Evolutionary conservation across 2,113 vertebrate species (phyloP).

Genomic region (Pterocles burchelli): DNA sequence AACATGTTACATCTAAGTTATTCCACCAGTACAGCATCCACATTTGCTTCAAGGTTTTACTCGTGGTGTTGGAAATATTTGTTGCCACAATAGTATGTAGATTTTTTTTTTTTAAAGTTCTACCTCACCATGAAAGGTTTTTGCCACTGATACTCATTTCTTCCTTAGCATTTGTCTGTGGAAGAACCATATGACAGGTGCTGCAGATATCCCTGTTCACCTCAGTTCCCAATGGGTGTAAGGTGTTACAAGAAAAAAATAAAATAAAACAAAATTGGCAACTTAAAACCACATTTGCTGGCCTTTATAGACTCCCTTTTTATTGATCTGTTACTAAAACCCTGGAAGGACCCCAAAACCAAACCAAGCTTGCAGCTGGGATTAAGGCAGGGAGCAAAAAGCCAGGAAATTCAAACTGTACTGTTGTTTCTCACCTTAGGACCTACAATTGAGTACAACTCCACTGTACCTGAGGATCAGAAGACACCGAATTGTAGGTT

Average conservation of each 20-base stretch:
- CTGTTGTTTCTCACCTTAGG: background rate
- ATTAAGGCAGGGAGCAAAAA: background rate
- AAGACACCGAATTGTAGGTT: background rate
- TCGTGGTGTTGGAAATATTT: too few relatives aligned
- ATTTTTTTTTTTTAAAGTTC: background rate
- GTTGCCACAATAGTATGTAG: background rate
- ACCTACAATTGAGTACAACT: background rate
- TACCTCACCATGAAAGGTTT: background rate
- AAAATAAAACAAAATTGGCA: background rate
- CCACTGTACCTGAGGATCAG: background rate
- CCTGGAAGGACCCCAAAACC: background rate
- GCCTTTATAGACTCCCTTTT: background rate
- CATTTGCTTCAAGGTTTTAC: background rate
- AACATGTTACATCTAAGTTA: background rate
- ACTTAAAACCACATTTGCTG: background rate
- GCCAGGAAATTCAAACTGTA: background rate
- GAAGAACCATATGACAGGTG: fast-evolving
- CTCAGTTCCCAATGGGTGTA: background rate
- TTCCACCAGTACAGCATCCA: background rate
- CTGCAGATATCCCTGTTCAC: background rate
- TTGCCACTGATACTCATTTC: background rate
- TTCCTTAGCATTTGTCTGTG: background rate
- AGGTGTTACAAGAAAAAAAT: background rate
- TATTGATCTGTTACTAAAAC: background rate
- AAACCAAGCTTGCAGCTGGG: background rate